Base-by-base conservation (phyloP, 2,797 vertebrate genomes). In the Valencia hispanica region DNA sequence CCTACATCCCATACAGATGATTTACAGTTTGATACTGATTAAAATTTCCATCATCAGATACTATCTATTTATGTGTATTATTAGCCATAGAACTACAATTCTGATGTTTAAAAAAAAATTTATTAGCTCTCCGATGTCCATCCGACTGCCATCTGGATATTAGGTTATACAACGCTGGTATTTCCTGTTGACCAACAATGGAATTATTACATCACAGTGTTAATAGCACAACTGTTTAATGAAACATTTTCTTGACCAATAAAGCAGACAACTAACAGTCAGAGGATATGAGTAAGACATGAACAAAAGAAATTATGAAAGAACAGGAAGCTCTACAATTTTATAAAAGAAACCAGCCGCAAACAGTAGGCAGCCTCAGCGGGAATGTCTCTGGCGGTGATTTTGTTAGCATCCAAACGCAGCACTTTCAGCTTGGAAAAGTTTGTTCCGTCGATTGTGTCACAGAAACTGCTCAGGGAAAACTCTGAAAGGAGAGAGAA, bases 401-500 rank as follows among this genome's bases (percentile, higher is more conserved):
- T 94, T 41, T 93, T 90, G 77, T 99, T 99, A 83, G 96, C 97
- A 80, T 99, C 98, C 93, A 99, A 87, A 6, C 97, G 96, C 86
- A 99, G 91, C 73, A 98, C 95, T 80, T 92, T 97, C 77, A 99
- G 93, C 86, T 88, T 96, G 78, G 98, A 99, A 84, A 96, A 99
- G 87, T 95, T 96, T 4, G 78, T 77, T 30, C 95, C 95, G 73
- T 97, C 95, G 57, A 96, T 87, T 22, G 95, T 91, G 43, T 94
- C 94, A 84, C 98, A 99, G 94, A 99, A 99, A 89, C 98, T 98
- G 90, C 90, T 94, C 86, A 98, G 8, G 3, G 96, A 96, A 86
- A 99, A 97, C 86, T 97, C 98, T 99, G 94, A 41, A 95, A 93
- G 50, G 68, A 39, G 10, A 72, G 25, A 68, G 2, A 43, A 43